phyloP scores from a whole-genome alignment of 2,113 vertebrate species.

The Phyllostomus hastatus region DNA sequence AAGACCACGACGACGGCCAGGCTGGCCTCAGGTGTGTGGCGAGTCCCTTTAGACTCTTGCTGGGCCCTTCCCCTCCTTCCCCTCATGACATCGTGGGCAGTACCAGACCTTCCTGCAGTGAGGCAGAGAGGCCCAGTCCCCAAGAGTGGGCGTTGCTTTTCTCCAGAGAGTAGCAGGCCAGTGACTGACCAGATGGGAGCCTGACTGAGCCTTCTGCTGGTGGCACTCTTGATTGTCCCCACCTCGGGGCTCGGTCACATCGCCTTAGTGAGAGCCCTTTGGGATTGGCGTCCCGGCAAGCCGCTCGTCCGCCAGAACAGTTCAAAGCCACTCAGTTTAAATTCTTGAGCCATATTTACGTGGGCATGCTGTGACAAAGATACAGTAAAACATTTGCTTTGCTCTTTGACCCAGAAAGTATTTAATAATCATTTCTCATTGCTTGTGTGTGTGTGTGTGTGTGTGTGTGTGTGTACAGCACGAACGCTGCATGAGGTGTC shows the following conservation, averaged over 20 bases:
- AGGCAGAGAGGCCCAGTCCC: not conserved
- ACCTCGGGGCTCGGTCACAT: not conserved
- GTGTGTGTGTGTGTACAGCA: slow-evolving; percentile 75
- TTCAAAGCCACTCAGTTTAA: not conserved
- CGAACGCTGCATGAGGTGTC: slow-evolving; percentile 91
- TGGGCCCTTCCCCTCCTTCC: not conserved
- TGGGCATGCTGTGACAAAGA: not conserved
- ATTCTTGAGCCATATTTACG: not conserved
- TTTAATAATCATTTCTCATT: not conserved
- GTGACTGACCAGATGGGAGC: not conserved
- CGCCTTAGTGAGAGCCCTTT: not conserved
- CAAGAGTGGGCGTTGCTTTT: not conserved
- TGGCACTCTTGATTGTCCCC: not conserved
- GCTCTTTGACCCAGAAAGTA: not conserved
- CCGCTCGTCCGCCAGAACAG: not conserved
- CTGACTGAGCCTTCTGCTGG: not conserved
- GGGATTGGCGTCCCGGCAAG: not conserved
- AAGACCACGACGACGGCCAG: slow-evolving; percentile 85
- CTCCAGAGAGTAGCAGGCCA: not conserved
- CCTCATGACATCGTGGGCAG: accelerated
- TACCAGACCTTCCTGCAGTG: not conserved
- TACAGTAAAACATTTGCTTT: not conserved
- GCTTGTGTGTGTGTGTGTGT: not conserved
- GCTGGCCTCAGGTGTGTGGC: slow-evolving; percentile 87
- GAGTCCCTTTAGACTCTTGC: not conserved